Conservation (phyloP, 2,113 vertebrate species). For the Agapornis roseicollis region DNA sequence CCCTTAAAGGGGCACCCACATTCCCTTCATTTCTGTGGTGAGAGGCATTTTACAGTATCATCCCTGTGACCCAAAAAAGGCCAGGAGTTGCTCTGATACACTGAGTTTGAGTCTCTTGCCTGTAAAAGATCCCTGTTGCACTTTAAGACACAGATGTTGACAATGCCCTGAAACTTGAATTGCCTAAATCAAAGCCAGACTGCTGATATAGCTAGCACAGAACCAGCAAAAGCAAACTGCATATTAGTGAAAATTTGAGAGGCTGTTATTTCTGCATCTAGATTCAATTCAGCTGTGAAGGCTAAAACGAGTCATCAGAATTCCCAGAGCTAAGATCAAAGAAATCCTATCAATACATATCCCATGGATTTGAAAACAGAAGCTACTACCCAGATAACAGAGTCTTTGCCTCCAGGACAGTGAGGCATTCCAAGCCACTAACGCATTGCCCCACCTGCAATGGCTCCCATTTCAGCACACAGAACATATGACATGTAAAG, state of each 20-base stretch:
- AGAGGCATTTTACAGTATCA: neutral
- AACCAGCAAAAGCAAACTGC: neutral
- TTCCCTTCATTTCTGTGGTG: neutral
- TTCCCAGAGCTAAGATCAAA: neutral
- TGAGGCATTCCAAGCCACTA: neutral
- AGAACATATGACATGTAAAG: neutral
- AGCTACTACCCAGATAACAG: neutral
- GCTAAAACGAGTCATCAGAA: neutral
- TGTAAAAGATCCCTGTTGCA: neutral
- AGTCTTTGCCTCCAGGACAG: neutral
- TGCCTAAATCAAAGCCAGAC: conserved; percentile 2
- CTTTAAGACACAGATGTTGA: neutral
- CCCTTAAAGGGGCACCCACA: neutral
- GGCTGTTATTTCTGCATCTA: neutral
- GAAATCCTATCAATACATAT: neutral
- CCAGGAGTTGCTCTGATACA: neutral
- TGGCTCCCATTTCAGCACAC: neutral
- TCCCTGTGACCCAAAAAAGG: neutral
- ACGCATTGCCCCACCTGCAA: neutral
- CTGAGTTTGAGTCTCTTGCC: neutral
- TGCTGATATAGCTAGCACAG: neutral
- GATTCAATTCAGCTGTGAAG: neutral
- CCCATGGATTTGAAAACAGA: neutral
- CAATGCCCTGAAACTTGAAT: neutral
- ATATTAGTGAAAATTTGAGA: neutral